phyloP scores from a whole-genome alignment of 2,797 vertebrate genomes.

The Sciurus carolinensis region DNA sequence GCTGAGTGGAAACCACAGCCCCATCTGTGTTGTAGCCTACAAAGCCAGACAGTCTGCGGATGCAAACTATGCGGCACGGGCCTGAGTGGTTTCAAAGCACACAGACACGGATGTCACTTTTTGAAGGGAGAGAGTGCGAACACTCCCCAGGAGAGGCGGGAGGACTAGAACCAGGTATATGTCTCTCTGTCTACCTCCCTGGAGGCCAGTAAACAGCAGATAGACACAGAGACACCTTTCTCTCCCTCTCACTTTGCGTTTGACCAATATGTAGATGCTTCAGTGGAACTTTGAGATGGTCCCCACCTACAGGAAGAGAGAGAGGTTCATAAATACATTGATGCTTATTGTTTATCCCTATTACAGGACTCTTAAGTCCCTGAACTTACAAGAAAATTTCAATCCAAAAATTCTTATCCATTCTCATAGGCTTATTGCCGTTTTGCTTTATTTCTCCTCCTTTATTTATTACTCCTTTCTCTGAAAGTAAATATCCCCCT shows the following conservation, averaged over 20 bases:
- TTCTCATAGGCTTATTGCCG: background rate
- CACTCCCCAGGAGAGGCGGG: background rate
- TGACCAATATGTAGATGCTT: background rate
- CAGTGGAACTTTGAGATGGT: background rate
- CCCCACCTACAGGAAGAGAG: rapidly evolving
- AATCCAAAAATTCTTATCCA: background rate
- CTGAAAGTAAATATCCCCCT: background rate
- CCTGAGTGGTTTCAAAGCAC: background rate
- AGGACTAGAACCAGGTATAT: background rate
- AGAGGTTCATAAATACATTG: background rate
- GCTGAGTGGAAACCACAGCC: rapidly evolving
- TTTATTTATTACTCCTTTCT: background rate
- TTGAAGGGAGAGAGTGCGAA: background rate
- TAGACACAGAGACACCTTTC: background rate
- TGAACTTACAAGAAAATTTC: background rate
- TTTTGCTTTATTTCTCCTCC: background rate
- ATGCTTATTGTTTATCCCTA: background rate
- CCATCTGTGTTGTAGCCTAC: background rate
- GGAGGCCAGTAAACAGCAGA: background rate
- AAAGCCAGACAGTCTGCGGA: background rate
- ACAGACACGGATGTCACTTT: background rate
- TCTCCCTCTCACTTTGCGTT: background rate
- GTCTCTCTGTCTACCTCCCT: background rate
- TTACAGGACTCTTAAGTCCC: background rate
- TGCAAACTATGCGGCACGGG: background rate